These are phyloP conservation scores for Gryllus longicercus DNA, from an alignment of 2,888 invertebrate genomes.

Conservation along the genomic window DNA sequence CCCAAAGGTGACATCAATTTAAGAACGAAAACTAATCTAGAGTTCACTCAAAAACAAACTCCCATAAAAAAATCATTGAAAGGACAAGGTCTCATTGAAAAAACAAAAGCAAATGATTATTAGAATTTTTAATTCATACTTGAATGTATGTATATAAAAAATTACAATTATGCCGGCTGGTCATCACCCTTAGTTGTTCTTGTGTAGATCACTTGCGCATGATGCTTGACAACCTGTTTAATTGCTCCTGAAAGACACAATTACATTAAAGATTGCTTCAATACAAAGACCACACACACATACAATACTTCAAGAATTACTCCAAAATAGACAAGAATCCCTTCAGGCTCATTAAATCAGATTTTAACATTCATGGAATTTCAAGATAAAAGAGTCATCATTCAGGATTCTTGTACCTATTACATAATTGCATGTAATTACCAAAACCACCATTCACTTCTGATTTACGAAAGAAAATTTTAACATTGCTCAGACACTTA, in stretches of 20 bases:
- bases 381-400: not conserved
- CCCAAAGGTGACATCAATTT: too few species aligned
- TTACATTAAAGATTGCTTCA: not conserved
- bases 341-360: slow-evolving; percentile 36
- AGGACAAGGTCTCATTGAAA: too few species aligned
- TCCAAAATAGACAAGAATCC: slow-evolving; percentile 28
- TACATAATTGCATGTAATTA: too few species aligned
- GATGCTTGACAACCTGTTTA: slow-evolving; percentile 93
- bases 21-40: too few species aligned
- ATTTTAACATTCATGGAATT: slow-evolving; percentile 25
- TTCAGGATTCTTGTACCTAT: too few species aligned
- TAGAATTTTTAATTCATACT: not conserved
- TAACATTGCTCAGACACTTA: too few species aligned
- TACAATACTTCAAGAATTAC: not conserved
- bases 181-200: slow-evolving; percentile 94
- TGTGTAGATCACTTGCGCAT: slow-evolving; percentile 95
- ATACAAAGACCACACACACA: not conserved
- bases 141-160: not conserved
- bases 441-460: too few species aligned
- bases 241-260: slow-evolving; percentile 69
- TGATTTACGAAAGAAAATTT: too few species aligned
- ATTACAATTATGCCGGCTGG: slow-evolving; percentile 46
- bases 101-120: not conserved
- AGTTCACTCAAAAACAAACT: too few species aligned
- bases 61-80: too few species aligned